A percentile compares a stretch with the other conserved stretches of the same genome.
These are phyloP conservation scores for Ginglymostoma cirratum DNA, from an alignment of 2,113 vertebrate species.

Conservation along the genomic window DNA sequence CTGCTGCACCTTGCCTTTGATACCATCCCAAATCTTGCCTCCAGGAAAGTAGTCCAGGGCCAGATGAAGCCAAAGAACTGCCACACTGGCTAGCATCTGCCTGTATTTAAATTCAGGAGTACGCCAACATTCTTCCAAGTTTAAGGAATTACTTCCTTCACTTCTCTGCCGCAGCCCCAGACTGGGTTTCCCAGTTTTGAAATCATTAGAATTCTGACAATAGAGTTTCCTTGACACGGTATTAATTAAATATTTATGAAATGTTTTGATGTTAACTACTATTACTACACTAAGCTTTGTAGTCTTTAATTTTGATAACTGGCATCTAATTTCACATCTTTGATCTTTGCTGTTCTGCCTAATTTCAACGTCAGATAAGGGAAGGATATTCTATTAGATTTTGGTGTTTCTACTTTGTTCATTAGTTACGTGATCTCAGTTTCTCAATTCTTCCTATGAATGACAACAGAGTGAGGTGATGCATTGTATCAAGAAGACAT, in stretches of 20 bases:
- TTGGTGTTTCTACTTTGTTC: background rate
- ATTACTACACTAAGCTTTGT: background rate
- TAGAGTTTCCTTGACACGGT: background rate
- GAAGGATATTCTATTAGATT: background rate
- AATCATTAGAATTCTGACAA: background rate
- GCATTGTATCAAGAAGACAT: background rate
- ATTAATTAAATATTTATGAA: background rate
- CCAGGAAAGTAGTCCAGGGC: too few relatives aligned
- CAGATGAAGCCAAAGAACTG: too few relatives aligned
- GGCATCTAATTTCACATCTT: background rate
- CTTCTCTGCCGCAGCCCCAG: background rate
- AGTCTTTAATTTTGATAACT: background rate
- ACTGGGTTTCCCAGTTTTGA: background rate
- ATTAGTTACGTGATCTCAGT: background rate
- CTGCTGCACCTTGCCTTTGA: too few relatives aligned
- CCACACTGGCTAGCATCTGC: too few relatives aligned
- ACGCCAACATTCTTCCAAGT: background rate
- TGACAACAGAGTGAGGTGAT: background rate
- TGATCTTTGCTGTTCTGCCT: background rate
- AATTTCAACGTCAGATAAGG: background rate
- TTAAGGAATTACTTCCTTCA: background rate
- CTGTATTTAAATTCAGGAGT: background rate
- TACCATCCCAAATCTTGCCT: too few relatives aligned
- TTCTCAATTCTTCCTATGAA: background rate
- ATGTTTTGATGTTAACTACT: background rate